These are phyloP conservation scores for Hirundichthys speculiger DNA, from an alignment of 2,113 vertebrate species.

Conservation along the genomic window DNA sequence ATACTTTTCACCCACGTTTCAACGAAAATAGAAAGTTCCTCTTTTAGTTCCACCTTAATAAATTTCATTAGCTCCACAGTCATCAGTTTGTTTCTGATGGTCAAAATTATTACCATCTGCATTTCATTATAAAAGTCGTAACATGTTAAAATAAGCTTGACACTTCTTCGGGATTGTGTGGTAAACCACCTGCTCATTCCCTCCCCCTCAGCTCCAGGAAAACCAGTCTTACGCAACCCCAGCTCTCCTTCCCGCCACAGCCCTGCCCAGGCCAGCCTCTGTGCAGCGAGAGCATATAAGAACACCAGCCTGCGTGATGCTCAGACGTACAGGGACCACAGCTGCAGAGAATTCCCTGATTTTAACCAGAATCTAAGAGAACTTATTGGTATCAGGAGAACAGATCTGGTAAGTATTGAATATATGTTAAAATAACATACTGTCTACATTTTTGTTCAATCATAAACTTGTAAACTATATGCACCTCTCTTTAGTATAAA, in stretches of 20 bases:
- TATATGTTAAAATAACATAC: no score
- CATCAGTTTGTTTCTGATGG: background rate
- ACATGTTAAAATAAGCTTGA: background rate
- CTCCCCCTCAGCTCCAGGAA: background rate
- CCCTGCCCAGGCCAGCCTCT: conserved; percentile 33
- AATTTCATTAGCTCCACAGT: background rate
- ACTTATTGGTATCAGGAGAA: background rate
- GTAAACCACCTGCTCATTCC: conserved; percentile 15
- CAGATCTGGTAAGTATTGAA: background rate
- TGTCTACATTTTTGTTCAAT: accelerated
- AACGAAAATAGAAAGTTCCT: no score
- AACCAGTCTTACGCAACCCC: conserved; percentile 47
- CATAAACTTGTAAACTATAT: background rate
- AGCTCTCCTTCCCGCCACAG: background rate
- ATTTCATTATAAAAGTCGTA: background rate
- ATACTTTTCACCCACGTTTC: no score
- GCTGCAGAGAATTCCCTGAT: background rate
- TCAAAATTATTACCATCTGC: background rate
- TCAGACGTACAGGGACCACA: conserved; percentile 6
- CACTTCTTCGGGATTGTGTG: conserved; percentile 15
- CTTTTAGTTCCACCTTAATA: no score
- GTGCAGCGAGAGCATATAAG: conserved; percentile 21
- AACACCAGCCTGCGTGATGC: conserved; percentile 26
- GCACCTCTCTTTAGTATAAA: no score
- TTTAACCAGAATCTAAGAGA: conserved; percentile 1